Percentiles rank a stretch among this genome's conserved stretches.
Conservation (phyloP, 2,888 invertebrate genomes). For the Thereva unica region DNA sequence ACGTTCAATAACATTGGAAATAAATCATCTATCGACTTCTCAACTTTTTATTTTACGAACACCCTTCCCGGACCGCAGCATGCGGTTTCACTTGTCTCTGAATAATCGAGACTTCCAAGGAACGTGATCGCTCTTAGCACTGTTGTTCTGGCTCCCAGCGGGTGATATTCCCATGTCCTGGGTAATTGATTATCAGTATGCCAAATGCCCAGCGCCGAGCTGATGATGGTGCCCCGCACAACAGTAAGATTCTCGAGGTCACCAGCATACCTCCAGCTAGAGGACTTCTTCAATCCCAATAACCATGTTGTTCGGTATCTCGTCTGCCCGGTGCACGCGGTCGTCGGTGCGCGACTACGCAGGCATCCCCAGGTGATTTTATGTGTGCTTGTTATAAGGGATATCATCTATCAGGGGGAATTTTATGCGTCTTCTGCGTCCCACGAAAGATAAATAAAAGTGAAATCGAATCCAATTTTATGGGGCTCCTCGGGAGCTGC, state of each 20-base stretch:
- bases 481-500: slow-evolving; percentile 29
- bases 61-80: not conserved
- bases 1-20: too few species aligned
- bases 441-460: slow-evolving; percentile 32
- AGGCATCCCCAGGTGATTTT: slow-evolving; percentile 27
- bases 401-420: not conserved
- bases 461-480: slow-evolving; percentile 34
- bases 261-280: not conserved
- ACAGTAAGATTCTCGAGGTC: not conserved
- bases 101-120: slow-evolving; percentile 7
- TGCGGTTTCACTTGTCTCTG: slow-evolving; percentile 7
- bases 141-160: slow-evolving; percentile 15
- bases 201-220: slow-evolving; percentile 7
- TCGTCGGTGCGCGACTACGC: not conserved
- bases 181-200: slow-evolving; percentile 26
- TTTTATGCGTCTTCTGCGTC: slow-evolving; percentile 9
- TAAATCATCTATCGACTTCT: too few species aligned
- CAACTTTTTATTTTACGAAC: too few species aligned
- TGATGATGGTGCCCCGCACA: slow-evolving; percentile 1
- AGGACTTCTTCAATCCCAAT: not conserved
- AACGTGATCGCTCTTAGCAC: slow-evolving; percentile 33
- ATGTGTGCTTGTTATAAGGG: slow-evolving; percentile 5
- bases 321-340: slow-evolving; percentile 9
- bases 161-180: slow-evolving; percentile 29
- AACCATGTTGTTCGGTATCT: not conserved